These are phyloP conservation scores for Orchestia grillus DNA, from an alignment of 1,140 invertebrate genomes.

Conservation along the genomic window DNA sequence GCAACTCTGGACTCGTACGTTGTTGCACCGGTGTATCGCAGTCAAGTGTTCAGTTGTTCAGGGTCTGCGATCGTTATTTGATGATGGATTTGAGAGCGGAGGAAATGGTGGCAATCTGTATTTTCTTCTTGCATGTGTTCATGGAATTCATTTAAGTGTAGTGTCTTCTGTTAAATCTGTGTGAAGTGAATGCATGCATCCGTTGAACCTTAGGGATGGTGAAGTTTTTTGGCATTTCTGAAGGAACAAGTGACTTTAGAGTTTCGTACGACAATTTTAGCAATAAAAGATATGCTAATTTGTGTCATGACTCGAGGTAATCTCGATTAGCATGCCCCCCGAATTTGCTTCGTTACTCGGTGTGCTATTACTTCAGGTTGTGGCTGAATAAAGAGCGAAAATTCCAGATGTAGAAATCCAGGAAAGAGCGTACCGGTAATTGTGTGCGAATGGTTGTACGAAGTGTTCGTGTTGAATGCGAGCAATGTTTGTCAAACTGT, in stretches of 20 bases:
- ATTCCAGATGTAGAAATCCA: not conserved
- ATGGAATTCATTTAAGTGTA: too few relatives aligned
- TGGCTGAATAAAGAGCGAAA: not conserved
- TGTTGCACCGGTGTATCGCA: too few relatives aligned
- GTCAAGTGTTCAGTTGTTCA: too few relatives aligned
- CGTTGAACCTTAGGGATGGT: not conserved
- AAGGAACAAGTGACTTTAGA: not conserved
- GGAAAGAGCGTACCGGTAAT: not conserved
- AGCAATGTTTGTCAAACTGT: not conserved
- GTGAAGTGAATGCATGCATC: too few relatives aligned
- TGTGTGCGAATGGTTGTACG: not conserved
- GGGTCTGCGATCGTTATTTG: too few relatives aligned
- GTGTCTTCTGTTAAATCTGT: too few relatives aligned
- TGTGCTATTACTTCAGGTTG: not conserved
- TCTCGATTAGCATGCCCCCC: not conserved
- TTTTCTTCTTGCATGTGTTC: too few relatives aligned
- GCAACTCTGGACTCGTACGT: too few relatives aligned
- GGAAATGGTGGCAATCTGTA: too few relatives aligned
- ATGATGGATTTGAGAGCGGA: too few relatives aligned
- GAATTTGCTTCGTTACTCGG: not conserved
- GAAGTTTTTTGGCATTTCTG: not conserved
- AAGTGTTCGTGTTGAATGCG: not conserved
- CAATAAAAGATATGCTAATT: not conserved
- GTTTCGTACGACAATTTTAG: not conserved
- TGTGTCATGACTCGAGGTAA: not conserved